Evolutionary conservation across 2,113 vertebrate species (phyloP).

Genomic region (Symphodus melops): DNA sequence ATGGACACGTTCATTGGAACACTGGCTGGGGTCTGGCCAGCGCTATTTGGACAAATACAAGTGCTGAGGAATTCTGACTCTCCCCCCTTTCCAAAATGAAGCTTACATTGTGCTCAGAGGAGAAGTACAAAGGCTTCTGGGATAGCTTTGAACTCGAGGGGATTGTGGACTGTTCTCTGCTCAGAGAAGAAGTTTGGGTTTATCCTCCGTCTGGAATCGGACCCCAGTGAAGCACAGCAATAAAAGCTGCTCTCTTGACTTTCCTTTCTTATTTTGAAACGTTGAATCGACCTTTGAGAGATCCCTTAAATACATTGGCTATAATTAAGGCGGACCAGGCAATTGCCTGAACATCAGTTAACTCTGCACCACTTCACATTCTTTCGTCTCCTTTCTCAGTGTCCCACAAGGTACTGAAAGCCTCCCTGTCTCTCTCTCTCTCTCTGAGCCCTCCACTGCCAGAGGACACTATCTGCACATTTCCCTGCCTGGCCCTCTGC

Average conservation of each 20-base stretch:
- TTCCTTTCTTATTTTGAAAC: slow-evolving; percentile 56
- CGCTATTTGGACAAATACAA: slow-evolving; percentile 76
- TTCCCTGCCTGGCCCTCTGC: slow-evolving; percentile 44
- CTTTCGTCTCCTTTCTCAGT: slow-evolving; percentile 48
- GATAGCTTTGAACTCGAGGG: slow-evolving; percentile 71
- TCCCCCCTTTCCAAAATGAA: slow-evolving; percentile 46
- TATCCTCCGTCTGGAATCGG: slow-evolving; percentile 59
- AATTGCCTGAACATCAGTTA: slow-evolving; percentile 62
- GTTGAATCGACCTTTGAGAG: slow-evolving; percentile 66
- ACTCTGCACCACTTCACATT: slow-evolving; percentile 68
- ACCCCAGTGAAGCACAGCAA: slow-evolving; percentile 70
- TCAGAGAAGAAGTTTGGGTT: slow-evolving; percentile 58
- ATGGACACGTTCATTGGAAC: slow-evolving; percentile 70
- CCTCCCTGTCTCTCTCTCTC: slow-evolving; percentile 31
- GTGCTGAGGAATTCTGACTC: slow-evolving; percentile 71
- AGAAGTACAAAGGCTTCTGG: slow-evolving; percentile 61
- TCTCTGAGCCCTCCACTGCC: slow-evolving; percentile 5
- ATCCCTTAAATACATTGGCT: slow-evolving; percentile 65
- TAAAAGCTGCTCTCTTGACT: slow-evolving; percentile 62
- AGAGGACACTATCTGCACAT: slow-evolving; percentile 62
- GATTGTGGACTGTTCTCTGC: slow-evolving; percentile 54
- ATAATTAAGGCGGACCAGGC: slow-evolving; percentile 63
- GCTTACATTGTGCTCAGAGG: slow-evolving; percentile 34
- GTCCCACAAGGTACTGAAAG: slow-evolving; percentile 62
- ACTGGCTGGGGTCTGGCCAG: slow-evolving; percentile 68